Evolutionary conservation across 1,140 invertebrate genomes (phyloP), one percentile per base, ranked within the genome.

Genomic region (Drosophila aff.): DNA sequence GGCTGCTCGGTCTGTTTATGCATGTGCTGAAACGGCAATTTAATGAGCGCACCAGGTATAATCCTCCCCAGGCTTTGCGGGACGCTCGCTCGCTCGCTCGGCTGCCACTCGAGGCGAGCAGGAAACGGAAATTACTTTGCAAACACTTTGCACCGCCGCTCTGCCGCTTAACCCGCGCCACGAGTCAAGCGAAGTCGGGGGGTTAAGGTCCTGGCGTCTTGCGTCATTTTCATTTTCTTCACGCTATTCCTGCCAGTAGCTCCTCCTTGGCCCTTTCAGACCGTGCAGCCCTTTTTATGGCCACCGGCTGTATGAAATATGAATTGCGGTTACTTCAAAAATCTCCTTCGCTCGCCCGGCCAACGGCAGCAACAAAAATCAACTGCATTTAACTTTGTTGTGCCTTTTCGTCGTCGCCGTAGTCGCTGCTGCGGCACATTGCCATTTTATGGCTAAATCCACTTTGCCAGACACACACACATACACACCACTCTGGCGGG

Each of bases 71-170:
- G 15, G 6, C 23, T 36, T 65, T 67, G 66, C 41, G 59, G 43
- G 65, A 68, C 59, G 53, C 40, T 62, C 58, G 26, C 47, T 62
- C 58, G 23, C 47, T 50, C 26, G 16, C 16, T 18, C 53, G 72
- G 60, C 81, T 89, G 81, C 81, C 85, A 81, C 76, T 90, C 76
- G 75, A 74, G 75, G 85, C 81, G 72, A 90, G 78, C 85, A 90
- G 85, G 86, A 90, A 90, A 85, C 85, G 85, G 85, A 90, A 90
- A 90, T 90, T 90, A 85, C 85, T 90, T 90, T 85, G 85, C 85
- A 90, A 90, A 90, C 85, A 90, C 81, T 90, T 90, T 90, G 75
- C 78, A 69, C 66, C 85, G 81, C 64, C 77, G 67, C 73, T 47
- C 41, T 40, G 33, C 63, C 33, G 60, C 66, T 69, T 67, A 69